phyloP scores from a whole-genome alignment of 2,113 vertebrate genomes.

The Cheilinus undulatus region DNA sequence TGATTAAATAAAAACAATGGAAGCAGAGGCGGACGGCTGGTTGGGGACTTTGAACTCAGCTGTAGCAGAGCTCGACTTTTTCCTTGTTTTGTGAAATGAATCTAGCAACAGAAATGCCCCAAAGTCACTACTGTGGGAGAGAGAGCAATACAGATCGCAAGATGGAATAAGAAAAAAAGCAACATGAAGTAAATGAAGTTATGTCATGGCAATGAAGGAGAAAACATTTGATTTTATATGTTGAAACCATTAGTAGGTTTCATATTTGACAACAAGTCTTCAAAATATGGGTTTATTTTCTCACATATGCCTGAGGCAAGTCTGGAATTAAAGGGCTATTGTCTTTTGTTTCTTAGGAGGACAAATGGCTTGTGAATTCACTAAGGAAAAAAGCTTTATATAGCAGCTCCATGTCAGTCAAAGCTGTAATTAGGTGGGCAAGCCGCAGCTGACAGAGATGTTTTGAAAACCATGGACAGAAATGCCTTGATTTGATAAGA shows the following conservation, averaged over 20 bases:
- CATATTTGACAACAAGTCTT: conserved; percentile 7
- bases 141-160: conserved; percentile 42
- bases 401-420: conserved; percentile 44
- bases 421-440: conserved; percentile 58
- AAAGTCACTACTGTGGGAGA: conserved; percentile 26
- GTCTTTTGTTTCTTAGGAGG: not conserved
- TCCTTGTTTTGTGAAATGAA: conserved; percentile 18
- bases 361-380: conserved; percentile 31
- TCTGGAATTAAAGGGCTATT: conserved; percentile 8
- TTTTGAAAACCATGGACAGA: conserved; percentile 48
- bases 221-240: conserved; percentile 22
- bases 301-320: conserved; percentile 10
- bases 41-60: conserved; percentile 41
- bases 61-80: not conserved
- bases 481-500: conserved; percentile 13
- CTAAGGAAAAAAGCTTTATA: conserved; percentile 34
- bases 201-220: not conserved
- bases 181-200: conserved; percentile 27
- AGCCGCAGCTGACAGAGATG: conserved; percentile 43
- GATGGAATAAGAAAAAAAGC: conserved; percentile 36
- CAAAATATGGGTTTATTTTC: conserved; percentile 17
- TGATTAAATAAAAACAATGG: conserved; percentile 78
- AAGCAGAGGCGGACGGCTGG: conserved; percentile 35
- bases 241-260: not conserved
- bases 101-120: conserved; percentile 42